Evolutionary conservation across 1,140 invertebrate genomes (phyloP), one percentile per base, ranked within the genome.

Genomic region (Diachasma alloeum): DNA sequence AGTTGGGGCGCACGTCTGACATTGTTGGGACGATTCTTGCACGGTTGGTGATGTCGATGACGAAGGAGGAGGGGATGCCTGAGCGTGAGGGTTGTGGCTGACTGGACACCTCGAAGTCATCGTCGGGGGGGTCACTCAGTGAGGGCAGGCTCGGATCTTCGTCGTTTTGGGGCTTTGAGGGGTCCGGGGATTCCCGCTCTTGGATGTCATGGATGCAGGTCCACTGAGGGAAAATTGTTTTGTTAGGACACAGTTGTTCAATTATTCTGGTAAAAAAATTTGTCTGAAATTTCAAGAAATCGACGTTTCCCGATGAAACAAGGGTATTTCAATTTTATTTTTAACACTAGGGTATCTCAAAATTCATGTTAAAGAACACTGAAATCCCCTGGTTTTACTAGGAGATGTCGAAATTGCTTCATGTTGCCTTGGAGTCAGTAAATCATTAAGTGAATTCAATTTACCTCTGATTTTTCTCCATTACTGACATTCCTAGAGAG

Each of bases 161-260:
- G 79, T 91, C 91, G 19, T 84, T 84, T 6, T 81, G 48, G 6
- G 83, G 82, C 0, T 87, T 85, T 5, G 22, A 31, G 2, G 26
- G 53, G 75, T 87, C 87, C 0, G 85, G 79, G 0, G 67, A 48
- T 42, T 91, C 90, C n/a, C 89, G 84, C 46, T 93, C 92, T 88
- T 97, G 96, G 73, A 98, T 97, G 85, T 98, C 96, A 88, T 98
- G 97, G 24, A 98, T 93, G 86, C 96, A 97, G 2, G 96, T 97
- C 96, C 96, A 98, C 94, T n/a, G n/a, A n/a, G n/a, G n/a, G n/a
- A n/a, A n/a, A n/a, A n/a, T n/a, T n/a, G n/a, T n/a, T n/a, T n/a
- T n/a, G n/a, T n/a, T n/a, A n/a, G n/a, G n/a, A n/a, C n/a, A n/a
- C n/a, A n/a, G n/a, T n/a, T n/a, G n/a, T n/a, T n/a, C n/a, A n/a